These are phyloP conservation scores for Glaucomys volans DNA, from an alignment of 2,113 vertebrate species.

Conservation along the genomic window DNA sequence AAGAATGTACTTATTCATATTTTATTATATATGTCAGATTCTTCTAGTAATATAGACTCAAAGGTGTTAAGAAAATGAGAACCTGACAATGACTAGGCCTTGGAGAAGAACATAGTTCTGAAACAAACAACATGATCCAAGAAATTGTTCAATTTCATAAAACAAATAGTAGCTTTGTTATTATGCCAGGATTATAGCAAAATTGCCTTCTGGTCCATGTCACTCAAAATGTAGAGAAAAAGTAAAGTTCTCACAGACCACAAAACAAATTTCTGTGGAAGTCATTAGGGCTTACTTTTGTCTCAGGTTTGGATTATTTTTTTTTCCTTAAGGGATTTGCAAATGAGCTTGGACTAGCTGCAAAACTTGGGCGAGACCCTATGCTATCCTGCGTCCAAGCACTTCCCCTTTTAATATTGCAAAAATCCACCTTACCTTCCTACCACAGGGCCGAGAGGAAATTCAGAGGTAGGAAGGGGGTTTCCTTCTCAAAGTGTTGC, in stretches of 20 bases:
- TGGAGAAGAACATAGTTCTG: background rate
- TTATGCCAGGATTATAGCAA: background rate
- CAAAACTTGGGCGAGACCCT: background rate
- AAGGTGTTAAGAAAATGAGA: constrained; percentile 1
- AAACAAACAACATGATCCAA: background rate
- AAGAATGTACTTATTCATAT: background rate
- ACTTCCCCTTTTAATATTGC: background rate
- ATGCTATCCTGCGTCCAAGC: background rate
- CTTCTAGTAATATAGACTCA: background rate
- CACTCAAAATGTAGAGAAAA: constrained; percentile 39
- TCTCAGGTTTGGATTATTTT: constrained; percentile 8
- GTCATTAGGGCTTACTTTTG: background rate
- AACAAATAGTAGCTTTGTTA: background rate
- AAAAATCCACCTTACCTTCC: background rate
- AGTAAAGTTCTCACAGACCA: background rate
- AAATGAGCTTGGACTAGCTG: background rate
- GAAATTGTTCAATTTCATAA: background rate
- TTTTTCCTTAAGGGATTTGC: background rate
- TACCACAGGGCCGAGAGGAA: background rate
- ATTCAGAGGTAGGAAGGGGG: background rate
- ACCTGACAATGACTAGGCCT: background rate
- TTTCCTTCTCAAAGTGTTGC: background rate
- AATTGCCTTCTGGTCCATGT: background rate
- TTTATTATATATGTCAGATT: background rate
- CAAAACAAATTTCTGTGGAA: background rate